Conservation (phyloP, 2,113 vertebrate genomes). For the Labeo rohita region DNA sequence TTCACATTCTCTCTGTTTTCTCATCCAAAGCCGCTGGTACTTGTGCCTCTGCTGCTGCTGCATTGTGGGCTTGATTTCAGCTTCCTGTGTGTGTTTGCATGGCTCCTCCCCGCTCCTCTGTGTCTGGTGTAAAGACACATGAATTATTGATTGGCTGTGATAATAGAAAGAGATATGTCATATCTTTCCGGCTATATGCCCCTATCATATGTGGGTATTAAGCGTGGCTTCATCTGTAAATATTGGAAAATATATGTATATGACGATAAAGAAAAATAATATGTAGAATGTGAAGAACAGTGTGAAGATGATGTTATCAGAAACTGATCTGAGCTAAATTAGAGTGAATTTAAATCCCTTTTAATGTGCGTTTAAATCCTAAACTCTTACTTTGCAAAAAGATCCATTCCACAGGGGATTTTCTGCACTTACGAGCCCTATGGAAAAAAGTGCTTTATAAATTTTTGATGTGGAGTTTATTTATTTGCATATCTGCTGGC, state of each 20-base stretch:
- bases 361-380: neutral
- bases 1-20: constrained; percentile 21
- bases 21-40: constrained; percentile 5
- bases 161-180: constrained; percentile 79
- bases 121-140: constrained; percentile 75
- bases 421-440: constrained; percentile 33
- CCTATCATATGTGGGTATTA: constrained; percentile 43
- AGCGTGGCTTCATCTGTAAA: constrained; percentile 60
- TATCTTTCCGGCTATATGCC: constrained; percentile 64
- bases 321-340: neutral
- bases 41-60: constrained; percentile 8
- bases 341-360: neutral
- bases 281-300: neutral
- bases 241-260: constrained; percentile 65
- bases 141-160: constrained; percentile 79
- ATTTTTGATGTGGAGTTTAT: constrained; percentile 53
- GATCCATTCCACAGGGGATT: constrained; percentile 27
- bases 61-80: constrained; percentile 43
- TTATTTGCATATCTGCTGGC: constrained; percentile 47
- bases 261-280: constrained; percentile 11
- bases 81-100: constrained; percentile 65
- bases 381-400: constrained; percentile 1
- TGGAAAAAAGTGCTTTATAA: constrained; percentile 43
- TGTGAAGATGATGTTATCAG: neutral
- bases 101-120: constrained; percentile 56